A percentile compares a stretch with the other conserved stretches of the same genome.
Conservation (phyloP, 2,888 invertebrate species). For the Marronus borbonicus region DNA sequence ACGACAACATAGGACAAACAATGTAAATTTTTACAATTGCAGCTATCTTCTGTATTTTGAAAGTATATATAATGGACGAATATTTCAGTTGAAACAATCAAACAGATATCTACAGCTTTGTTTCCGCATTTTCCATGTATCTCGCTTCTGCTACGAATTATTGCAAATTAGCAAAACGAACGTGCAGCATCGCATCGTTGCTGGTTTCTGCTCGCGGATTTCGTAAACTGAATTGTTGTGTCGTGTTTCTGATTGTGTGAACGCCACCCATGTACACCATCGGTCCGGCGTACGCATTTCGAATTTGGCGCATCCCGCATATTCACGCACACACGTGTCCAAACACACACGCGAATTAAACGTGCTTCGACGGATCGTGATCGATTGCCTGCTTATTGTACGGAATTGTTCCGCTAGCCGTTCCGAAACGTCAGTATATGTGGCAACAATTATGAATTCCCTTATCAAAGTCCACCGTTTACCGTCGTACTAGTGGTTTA, state of each 20-base stretch:
- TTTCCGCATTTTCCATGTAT: no score
- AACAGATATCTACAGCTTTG: no score
- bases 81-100: no score
- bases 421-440: neutral
- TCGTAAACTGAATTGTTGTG: conserved; percentile 10
- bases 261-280: neutral
- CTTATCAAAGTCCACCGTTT: neutral
- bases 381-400: conserved; percentile 36
- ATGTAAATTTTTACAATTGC: no score
- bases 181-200: neutral
- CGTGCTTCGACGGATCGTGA: conserved; percentile 28
- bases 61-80: no score
- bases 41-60: no score
- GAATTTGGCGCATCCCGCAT: conserved; percentile 15
- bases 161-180: conserved; percentile 31
- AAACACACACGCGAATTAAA: conserved; percentile 14
- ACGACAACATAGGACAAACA: no score
- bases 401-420: conserved; percentile 23
- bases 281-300: conserved; percentile 23
- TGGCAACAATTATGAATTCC: neutral
- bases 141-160: conserved; percentile 18
- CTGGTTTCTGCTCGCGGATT: conserved; percentile 13
- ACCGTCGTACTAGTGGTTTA: neutral
- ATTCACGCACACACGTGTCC: neutral
- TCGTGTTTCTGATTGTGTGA: conserved; percentile 24